Evolutionary conservation across 2,888 invertebrate species (phyloP), one percentile per base, ranked within the genome.

Genomic region (Drosophila setosimentum): DNA sequence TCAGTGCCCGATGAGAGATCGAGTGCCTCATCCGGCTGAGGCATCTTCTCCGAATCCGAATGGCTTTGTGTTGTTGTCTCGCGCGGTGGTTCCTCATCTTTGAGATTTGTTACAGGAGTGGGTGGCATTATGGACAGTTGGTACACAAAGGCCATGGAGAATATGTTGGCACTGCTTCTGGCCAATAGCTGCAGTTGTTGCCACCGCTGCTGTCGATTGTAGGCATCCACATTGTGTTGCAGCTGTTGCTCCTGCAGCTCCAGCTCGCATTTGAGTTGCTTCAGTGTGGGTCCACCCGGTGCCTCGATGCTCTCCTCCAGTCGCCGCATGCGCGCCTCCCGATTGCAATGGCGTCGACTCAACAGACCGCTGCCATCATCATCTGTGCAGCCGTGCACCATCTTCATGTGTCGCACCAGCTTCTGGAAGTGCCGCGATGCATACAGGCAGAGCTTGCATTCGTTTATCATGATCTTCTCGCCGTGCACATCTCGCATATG

Each of bases 341-440:
- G 88, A 59, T 90, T 92, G 55, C 91, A 83, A 64, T 92, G 92
- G 55, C 93, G 82, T 11, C 90, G 76, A 27, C 92, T 92, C 30
- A 93, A 90, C 30, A 93, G 91, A 33, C 93, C 91, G 2, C 91
- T 90, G 45, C 57, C 68, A 0, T 66, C 73, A 11, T 78, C 71
- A 48, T 86, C 90, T 7, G 80, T 75, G 40, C 92, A 93, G 32
- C 94, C 94, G 91, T 96, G 96, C 59, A 97, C 96, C 96, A 97
- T 96, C 93, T 96, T 96, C 91, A 96, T 95, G 93, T 97, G 97
- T 66, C 97, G 94, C 81, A 96, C 94, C 74, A 97, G 94, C 94
- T 98, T 98, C 93, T 97, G 97, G 87, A 96, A 96, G 93, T 97
- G 97, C 78, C 96, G 95, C 61, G 98, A 97, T n/a, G 98, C 98